Evolutionary conservation across 2,888 invertebrate species (phyloP).

Genomic region (Sinhomidia bicolor): DNA sequence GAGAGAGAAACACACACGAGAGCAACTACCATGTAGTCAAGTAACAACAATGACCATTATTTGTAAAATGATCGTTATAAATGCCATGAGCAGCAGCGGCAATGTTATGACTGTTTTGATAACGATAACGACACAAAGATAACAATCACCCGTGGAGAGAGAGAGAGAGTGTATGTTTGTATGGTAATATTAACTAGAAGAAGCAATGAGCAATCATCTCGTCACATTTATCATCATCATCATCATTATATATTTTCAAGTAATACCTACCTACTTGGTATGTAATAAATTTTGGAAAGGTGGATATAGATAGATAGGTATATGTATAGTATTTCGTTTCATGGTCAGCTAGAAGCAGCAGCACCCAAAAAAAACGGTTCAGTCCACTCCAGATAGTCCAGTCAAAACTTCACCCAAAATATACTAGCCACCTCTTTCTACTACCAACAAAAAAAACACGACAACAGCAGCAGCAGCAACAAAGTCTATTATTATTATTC

Average conservation of each 20-base stretch:
- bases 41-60: slow-evolving; percentile 5
- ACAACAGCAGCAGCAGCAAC: too few relatives aligned
- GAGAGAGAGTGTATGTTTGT: background rate
- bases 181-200: background rate
- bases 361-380: background rate
- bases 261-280: too few relatives aligned
- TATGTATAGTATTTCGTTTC: too few relatives aligned
- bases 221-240: slow-evolving; percentile 52
- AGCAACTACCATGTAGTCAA: background rate
- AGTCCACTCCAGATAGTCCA: too few relatives aligned
- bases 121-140: slow-evolving; percentile 13
- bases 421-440: too few relatives aligned
- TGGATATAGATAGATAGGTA: too few relatives aligned
- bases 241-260: background rate
- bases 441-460: too few relatives aligned
- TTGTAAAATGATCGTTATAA: background rate
- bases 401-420: background rate
- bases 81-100: background rate
- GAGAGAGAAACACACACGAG: too few relatives aligned
- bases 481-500: too few relatives aligned
- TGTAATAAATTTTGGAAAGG: too few relatives aligned
- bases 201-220: slow-evolving; percentile 32
- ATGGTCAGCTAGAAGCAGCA: background rate
- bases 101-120: background rate
- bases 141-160: slow-evolving; percentile 3